Conservation (phyloP, 2,888 invertebrate genomes). For the Anticlea derivata region DNA sequence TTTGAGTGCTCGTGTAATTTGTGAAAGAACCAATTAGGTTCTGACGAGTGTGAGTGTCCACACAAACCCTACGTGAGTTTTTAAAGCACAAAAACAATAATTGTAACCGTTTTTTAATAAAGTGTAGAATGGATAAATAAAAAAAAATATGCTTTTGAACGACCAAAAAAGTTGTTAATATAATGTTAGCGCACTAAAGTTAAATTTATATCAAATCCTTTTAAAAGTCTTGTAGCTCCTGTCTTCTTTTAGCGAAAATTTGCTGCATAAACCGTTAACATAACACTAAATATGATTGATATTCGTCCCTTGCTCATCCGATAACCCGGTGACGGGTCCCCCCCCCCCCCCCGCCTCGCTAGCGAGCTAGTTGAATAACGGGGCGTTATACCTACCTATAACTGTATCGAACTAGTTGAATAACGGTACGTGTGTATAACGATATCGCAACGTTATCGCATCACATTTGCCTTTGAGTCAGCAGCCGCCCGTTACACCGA, state of each 20-base stretch:
- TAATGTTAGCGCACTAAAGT: no score
- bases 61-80: no score
- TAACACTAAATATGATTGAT: constrained; percentile 36
- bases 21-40: no score
- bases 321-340: constrained; percentile 22
- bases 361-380: constrained; percentile 27
- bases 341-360: not conserved
- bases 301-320: constrained; percentile 33
- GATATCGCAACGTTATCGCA: constrained; percentile 50
- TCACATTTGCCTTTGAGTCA: constrained; percentile 42
- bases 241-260: constrained; percentile 14
- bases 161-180: no score
- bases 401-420: constrained; percentile 38
- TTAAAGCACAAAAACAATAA: no score
- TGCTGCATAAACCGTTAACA: constrained; percentile 18
- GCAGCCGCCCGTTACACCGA: constrained; percentile 22
- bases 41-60: no score
- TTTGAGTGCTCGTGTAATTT: no score
- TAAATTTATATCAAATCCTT: no score
- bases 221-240: constrained; percentile 7
- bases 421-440: constrained; percentile 49
- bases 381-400: constrained; percentile 4
- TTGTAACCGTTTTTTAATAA: no score
- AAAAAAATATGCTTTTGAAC: no score
- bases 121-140: no score